phyloP scores from a whole-genome alignment of 2,888 invertebrate genomes.

The Lepidocyrtoides sp. region DNA sequence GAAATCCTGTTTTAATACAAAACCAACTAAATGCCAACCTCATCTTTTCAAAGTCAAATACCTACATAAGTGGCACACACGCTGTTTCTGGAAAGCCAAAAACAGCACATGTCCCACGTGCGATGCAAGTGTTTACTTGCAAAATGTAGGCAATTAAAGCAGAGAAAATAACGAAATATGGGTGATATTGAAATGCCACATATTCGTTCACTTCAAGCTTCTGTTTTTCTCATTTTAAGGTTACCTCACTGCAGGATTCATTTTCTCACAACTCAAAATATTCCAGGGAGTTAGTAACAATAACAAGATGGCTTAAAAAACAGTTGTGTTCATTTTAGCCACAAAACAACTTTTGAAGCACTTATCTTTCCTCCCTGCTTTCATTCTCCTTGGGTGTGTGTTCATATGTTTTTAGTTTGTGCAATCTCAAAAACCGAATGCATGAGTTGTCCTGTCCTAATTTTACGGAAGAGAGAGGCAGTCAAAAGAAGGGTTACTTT shows the following conservation, averaged over 20 bases:
- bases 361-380: slow-evolving; percentile 14
- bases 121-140: background rate
- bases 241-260: background rate
- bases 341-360: slow-evolving; percentile 14
- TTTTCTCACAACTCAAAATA: background rate
- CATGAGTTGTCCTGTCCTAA: background rate
- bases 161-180: background rate
- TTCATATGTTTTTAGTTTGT: background rate
- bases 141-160: background rate
- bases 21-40: too few relatives aligned
- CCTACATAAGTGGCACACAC: background rate
- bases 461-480: background rate
- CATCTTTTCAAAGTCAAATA: background rate
- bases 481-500: slow-evolving; percentile 1
- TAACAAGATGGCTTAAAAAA: background rate
- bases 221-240: slow-evolving; percentile 25
- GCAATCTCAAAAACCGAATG: background rate
- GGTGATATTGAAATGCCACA: background rate
- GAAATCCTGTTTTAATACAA: slow-evolving; percentile 23
- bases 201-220: background rate
- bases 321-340: background rate
- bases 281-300: slow-evolving; percentile 26
- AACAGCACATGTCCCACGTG: background rate
- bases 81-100: background rate
- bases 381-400: background rate